Base-by-base conservation (phyloP, 2,797 vertebrate species). In the Acrossocheilus wenchowensis region DNA sequence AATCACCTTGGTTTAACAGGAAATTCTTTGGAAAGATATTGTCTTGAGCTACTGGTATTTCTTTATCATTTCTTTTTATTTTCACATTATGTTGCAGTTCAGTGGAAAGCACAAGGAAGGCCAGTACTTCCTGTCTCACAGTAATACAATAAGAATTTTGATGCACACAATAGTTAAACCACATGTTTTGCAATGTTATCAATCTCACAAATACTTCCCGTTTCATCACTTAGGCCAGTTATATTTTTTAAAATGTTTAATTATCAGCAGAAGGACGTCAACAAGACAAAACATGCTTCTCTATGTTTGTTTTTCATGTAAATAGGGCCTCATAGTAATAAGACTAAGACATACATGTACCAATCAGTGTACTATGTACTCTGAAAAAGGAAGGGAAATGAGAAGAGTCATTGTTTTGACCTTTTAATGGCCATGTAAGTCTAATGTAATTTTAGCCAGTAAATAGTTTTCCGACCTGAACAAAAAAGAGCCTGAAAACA, bases 21-120 rank as follows among this genome's bases (percentile, higher is more conserved):
- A 52, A 82, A 30, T 64, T 75, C 41, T 64, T 60, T 62, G 6
- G 71, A 45, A 74, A 62, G 39, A 23, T 45, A 2, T 19, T 81
- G 14, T 48, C 5, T 48, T 50, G 19, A 66, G 26, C 17, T 52
- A 0, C 12, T 12, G 66, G 21, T 19, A 80, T 87, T 84, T 66
- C 57, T 71, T 71, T n/a, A 10, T 45, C 14, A n/a, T 36, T 19
- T 50, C 30, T n/a, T 75, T 82, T 64, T 68, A 5, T 62, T 45
- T 81, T 82, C 43, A 69, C 9, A 78, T 26, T 21, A 43, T 17
- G 15, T 82, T 48, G 73, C 3, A 78, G 19, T 88, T 88, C 83
- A 43, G 12, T 17, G 83, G 66, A 86, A 86, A 57, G n/a, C 48
- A 10, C n/a, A 34, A 68, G 82, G 45, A 80, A 80, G 69, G 17